A percentile compares a stretch with the other conserved stretches of the same genome.
Evolutionary conservation across 2,797 vertebrate genomes (phyloP).

Genomic region (Galaxias olidus): DNA sequence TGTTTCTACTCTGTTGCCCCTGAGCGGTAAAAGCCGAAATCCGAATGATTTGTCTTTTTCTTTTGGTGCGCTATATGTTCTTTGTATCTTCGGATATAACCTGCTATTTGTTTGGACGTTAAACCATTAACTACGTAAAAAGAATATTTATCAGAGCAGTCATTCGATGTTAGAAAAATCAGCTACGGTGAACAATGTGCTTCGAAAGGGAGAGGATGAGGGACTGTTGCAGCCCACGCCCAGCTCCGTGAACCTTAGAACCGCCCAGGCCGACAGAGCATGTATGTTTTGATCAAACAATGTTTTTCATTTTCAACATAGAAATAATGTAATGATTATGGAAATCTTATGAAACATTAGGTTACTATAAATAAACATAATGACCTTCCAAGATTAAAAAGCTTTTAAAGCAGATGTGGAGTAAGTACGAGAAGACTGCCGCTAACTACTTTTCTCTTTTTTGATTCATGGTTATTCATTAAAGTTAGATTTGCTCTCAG

Average conservation of each 20-base stretch:
- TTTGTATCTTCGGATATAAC: too few species aligned
- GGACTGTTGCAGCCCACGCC: constrained; percentile 76
- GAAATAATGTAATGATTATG: too few species aligned
- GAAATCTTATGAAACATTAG: too few species aligned
- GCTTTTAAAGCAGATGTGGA: too few species aligned
- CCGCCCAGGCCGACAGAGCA: constrained; percentile 63
- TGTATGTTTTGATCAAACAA: constrained; percentile 37
- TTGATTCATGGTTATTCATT: too few species aligned
- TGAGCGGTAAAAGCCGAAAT: constrained; percentile 15
- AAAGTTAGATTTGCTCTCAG: too few species aligned
- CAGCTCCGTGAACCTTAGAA: constrained; percentile 64
- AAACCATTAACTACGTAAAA: constrained; percentile 33
- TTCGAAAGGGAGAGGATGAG: constrained; percentile 58
- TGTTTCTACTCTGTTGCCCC: constrained; percentile 56
- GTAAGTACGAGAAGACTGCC: too few species aligned
- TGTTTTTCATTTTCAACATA: neutral
- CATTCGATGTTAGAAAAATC: constrained; percentile 50
- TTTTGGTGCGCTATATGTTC: neutral
- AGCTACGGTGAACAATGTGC: constrained; percentile 77
- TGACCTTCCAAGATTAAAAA: too few species aligned
- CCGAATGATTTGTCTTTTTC: constrained; percentile 22
- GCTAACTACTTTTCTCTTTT: too few species aligned
- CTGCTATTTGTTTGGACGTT: too few species aligned
- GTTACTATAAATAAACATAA: too few species aligned
- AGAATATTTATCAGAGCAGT: constrained; percentile 37